Evolutionary conservation across 2,888 invertebrate species (phyloP), one percentile per base, ranked within the genome.

Genomic region (Eristalis pertinax): DNA sequence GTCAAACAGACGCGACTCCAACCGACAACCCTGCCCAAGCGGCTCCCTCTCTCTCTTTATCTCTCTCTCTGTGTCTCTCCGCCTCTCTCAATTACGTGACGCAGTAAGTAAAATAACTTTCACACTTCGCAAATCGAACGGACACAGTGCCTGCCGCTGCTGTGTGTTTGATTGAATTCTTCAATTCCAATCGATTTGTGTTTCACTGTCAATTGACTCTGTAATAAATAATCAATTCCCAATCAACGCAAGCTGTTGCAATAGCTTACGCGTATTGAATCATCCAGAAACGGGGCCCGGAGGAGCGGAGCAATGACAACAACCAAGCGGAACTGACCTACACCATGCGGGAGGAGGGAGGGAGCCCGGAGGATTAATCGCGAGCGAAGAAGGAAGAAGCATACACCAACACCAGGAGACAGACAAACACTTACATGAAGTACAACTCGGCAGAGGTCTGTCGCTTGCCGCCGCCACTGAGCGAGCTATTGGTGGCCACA

Each of bases 371-470:
- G 26, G 26, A 4, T 1, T 26, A 26, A 4, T 4, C 26, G 4
- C n/a, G 26, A 26, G 26, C 1, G 26, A 26, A 26, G 26, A 1
- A 26, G 26, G 26, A 26, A 26, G 26, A 26, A 26, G 4, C 26
- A 1, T 2, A 26, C 26, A 78, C 74, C 78, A 80, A 62, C 65
- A 68, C 19, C 58, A 15, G 2, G n/a, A 13, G 15, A 43, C 8
- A 19, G 11, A 22, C 35, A 58, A 58, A 29, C 58, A 93, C 93
- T 93, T 92, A 94, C 94, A 92, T 89, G 89, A 93, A 94, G 90
- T 93, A 94, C 79, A 94, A 89, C 88, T 94, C 93, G 38, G 93
- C 92, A 58, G 93, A 93, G 79, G 92, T 90, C 50, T 91, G 90
- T 24, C 90, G 90, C 74, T 89, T 89, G 26, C n/a, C 73, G 86